Percentiles rank a stretch among this genome's conserved stretches.
phyloP scores from a whole-genome alignment of 1,140 invertebrate species.

The Drosophila littoralis region DNA sequence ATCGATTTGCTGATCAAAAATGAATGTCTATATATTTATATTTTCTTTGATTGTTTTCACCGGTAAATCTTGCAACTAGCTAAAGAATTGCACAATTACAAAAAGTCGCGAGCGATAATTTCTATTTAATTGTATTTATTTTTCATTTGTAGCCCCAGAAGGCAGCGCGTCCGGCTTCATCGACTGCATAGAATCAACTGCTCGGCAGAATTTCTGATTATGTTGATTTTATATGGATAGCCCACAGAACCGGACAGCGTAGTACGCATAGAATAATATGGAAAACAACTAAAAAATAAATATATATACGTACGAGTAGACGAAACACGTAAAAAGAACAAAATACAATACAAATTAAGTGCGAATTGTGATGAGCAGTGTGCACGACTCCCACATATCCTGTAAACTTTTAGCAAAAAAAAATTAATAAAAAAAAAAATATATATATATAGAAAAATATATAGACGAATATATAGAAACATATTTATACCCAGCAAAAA shows the following conservation, averaged over 20 bases:
- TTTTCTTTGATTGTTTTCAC: conserved; percentile 2
- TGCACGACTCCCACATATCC: conserved; percentile 14
- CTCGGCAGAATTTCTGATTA: conserved; percentile 78
- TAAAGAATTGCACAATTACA: conserved; percentile 69
- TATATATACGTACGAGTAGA: conserved; percentile 41
- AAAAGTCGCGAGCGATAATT: background rate
- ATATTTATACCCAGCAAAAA: no score
- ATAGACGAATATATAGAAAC: no score
- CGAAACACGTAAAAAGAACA: conserved; percentile 76
- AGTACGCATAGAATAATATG: conserved; percentile 75
- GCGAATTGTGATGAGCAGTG: conserved; percentile 2
- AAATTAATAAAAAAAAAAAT: no score
- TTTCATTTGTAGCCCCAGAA: conserved; percentile 22
- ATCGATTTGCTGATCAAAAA: no score
- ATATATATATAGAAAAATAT: no score
- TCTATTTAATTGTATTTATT: conserved; percentile 2
- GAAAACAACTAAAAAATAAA: conserved; percentile 67
- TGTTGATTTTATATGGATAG: conserved; percentile 80
- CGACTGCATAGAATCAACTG: conserved; percentile 78
- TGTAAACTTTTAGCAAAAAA: background rate
- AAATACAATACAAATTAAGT: conserved; percentile 57
- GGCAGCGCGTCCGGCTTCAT: conserved; percentile 63
- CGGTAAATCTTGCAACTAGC: conserved; percentile 71
- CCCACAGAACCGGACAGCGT: conserved; percentile 32
- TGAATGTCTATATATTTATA: no score